Conservation (phyloP, 2,888 invertebrate species). For the Lithophane socia region DNA sequence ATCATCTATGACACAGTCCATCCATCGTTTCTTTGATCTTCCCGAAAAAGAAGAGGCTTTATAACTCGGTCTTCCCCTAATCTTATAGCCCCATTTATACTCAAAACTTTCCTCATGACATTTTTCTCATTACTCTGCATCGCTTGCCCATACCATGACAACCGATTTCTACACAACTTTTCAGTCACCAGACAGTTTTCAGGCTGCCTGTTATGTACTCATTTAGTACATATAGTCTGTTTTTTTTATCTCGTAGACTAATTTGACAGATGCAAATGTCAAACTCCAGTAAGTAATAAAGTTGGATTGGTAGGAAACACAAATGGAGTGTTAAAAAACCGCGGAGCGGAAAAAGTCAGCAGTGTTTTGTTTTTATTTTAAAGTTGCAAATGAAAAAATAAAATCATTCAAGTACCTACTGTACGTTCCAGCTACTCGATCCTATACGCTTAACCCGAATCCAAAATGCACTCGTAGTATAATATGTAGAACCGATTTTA, state of each 20-base stretch:
- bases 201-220: neutral
- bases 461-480: slow-evolving; percentile 33
- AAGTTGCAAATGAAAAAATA: slow-evolving; percentile 1
- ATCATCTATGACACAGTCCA: too few relatives aligned
- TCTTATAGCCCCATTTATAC: neutral
- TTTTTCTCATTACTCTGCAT: too few relatives aligned
- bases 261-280: too few relatives aligned
- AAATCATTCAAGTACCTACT: slow-evolving; percentile 1
- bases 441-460: slow-evolving; percentile 53
- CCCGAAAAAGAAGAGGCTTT: too few relatives aligned
- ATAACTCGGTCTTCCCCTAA: too few relatives aligned
- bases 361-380: slow-evolving; percentile 13
- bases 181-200: neutral
- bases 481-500: slow-evolving; percentile 54
- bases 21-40: neutral
- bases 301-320: neutral
- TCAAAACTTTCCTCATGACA: neutral
- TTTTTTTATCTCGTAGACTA: too few relatives aligned
- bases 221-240: neutral
- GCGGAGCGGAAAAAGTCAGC: neutral
- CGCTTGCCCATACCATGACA: neutral
- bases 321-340: neutral
- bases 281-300: neutral
- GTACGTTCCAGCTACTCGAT: neutral
- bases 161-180: neutral